Percentiles rank a stretch among this genome's conserved stretches.
phyloP scores from a whole-genome alignment of 2,888 invertebrate species.

The Podabrus alpinus region DNA sequence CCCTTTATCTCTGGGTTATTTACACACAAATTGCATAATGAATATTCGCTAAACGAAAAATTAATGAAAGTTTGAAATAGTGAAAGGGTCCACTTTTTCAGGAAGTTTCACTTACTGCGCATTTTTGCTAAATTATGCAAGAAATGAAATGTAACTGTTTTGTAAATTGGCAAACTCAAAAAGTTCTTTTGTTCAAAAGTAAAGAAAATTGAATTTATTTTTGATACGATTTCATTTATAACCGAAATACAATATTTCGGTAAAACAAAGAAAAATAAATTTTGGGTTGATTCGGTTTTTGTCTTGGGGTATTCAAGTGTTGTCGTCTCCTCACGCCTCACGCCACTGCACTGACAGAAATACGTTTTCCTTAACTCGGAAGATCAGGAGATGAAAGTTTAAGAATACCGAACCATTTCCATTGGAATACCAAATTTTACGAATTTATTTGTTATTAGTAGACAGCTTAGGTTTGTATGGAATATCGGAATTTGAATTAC shows the following conservation, averaged over 20 bases:
- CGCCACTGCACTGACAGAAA: neutral
- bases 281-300: neutral
- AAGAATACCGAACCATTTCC: neutral
- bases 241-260: neutral
- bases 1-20: neutral
- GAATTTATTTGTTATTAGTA: neutral
- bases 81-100: neutral
- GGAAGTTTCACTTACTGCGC: neutral
- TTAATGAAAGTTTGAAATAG: neutral
- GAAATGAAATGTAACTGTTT: neutral
- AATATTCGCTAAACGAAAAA: neutral
- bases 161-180: neutral
- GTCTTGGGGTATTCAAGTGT: neutral
- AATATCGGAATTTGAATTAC: constrained; percentile 5
- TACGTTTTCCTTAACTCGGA: neutral
- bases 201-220: neutral
- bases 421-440: neutral
- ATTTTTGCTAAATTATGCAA: neutral
- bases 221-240: neutral
- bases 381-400: neutral
- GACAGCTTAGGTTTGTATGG: neutral
- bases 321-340: neutral
- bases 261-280: neutral
- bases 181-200: neutral
- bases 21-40: neutral